Evolutionary conservation across 2,797 vertebrate genomes (phyloP), one percentile per base, ranked within the genome.

Genomic region (Xiphophorus birchmanni): DNA sequence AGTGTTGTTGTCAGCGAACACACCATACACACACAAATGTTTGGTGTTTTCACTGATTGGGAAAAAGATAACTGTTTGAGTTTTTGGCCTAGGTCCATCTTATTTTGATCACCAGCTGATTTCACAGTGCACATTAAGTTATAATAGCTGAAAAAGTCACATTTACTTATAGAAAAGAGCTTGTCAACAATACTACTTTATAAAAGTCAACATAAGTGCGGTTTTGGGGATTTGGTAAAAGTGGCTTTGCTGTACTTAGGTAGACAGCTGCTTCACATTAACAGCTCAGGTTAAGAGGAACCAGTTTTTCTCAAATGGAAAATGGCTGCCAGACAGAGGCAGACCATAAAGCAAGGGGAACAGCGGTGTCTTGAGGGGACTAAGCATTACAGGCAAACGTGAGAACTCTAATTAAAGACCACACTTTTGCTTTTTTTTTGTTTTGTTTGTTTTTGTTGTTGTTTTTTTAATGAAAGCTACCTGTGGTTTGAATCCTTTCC

Each of bases 331-430:
- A 78, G 84, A 85, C 85, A 54, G 82, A 90, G 88, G 89, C 81
- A 54, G 1, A 78, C 65, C 88, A 90, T 83, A 37, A 88, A 86
- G 93, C 91, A 87, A 93, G 91, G 93, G 86, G 87, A 95, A 93
- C 94, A 94, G 94, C 91, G 87, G 86, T 75, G 91, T 94, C 93
- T 95, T 92, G 91, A 94, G 91, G 91, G 93, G 92, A 94, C 90
- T 87, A 93, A 94, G 92, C 92, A 94, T 94, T 85, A 54, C 92
- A 93, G 90, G 93, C 86, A 92, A 91, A 94, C 91, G 91, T 94
- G 92, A 95, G 91, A 94, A 93, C 77, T 95, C 93, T 94, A 94
- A 95, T 95, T 93, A 87, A 88, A 91, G 52, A 85, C 76, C 84
- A 85, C 26, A 77, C 40, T 56, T 74, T 6, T 80, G 45, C 32